Conservation (phyloP, 1,140 invertebrate genomes). For the Brachionus koreanus region DNA sequence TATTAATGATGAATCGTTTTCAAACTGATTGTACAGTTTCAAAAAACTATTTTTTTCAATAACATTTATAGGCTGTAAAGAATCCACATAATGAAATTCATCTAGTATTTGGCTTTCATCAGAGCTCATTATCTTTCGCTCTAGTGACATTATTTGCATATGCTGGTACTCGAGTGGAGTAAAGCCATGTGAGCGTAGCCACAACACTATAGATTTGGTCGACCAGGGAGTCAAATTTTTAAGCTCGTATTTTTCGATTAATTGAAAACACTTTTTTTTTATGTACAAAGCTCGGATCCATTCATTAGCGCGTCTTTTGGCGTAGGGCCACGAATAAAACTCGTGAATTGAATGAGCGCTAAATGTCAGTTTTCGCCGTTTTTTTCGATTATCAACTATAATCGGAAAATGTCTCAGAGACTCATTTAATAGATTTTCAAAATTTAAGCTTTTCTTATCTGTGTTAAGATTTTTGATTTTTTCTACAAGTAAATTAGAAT, state of each 20-base stretch:
- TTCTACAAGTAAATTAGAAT: not conserved
- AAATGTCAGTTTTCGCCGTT: slow-evolving; percentile 51
- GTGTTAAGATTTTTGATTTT: not conserved
- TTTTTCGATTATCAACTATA: not conserved
- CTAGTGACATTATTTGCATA: slow-evolving; percentile 18
- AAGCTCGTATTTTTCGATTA: slow-evolving; percentile 13
- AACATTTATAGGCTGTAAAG: not conserved
- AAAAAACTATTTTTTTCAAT: not conserved
- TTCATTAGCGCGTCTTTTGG: slow-evolving; percentile 61
- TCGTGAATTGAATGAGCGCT: slow-evolving; percentile 56
- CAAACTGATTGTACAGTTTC: not conserved
- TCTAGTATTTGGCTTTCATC: not conserved
- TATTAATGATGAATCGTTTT: not conserved
- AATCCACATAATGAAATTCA: not conserved
- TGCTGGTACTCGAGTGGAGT: slow-evolving; percentile 50
- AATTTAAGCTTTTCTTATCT: not conserved
- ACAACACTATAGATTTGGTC: slow-evolving; percentile 60
- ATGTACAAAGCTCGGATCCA: slow-evolving; percentile 34
- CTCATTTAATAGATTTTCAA: not conserved
- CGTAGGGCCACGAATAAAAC: slow-evolving; percentile 60
- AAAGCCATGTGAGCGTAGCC: slow-evolving; percentile 61
- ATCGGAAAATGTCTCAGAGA: slow-evolving; percentile 10
- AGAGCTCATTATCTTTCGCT: not conserved
- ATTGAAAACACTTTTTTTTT: not conserved
- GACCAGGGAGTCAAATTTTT: slow-evolving; percentile 54